Percentiles rank a stretch among this genome's conserved stretches.
phyloP scores from a whole-genome alignment of 2,113 vertebrate species.

The Leucopternis melanops region DNA sequence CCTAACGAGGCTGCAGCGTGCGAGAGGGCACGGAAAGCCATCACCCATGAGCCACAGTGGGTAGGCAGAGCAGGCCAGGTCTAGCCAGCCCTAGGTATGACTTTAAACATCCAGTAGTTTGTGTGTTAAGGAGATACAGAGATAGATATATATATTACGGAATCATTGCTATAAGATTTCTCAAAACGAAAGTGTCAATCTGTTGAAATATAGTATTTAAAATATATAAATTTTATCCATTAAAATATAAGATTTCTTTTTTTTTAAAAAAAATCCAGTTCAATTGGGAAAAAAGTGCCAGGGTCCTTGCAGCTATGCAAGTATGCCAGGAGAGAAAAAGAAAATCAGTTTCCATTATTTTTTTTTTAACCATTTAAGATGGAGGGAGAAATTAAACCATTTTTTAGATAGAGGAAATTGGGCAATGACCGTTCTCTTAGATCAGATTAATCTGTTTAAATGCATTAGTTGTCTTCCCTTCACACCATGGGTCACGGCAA shows the following conservation, averaged over 20 bases:
- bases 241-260: constrained; percentile 68
- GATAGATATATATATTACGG: constrained; percentile 30
- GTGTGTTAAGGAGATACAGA: constrained; percentile 16
- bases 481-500: rapidly evolving
- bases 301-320: constrained; percentile 21
- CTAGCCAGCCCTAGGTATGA: neutral
- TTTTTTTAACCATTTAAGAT: neutral
- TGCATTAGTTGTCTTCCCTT: neutral
- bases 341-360: constrained; percentile 17
- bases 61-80: neutral
- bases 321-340: constrained; percentile 21
- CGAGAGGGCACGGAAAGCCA: neutral
- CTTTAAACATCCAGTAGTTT: neutral
- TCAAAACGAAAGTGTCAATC: constrained; percentile 55
- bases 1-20: rapidly evolving
- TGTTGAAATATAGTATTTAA: constrained; percentile 68
- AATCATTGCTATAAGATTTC: constrained; percentile 28
- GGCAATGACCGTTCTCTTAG: neutral
- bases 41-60: neutral
- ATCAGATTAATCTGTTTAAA: neutral
- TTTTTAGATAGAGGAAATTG: neutral
- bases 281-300: neutral
- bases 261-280: constrained; percentile 46
- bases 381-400: neutral
- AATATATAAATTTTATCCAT: constrained; percentile 74